These are phyloP conservation scores for Magallana gigas DNA, from an alignment of 1,140 invertebrate genomes.

Conservation along the genomic window DNA sequence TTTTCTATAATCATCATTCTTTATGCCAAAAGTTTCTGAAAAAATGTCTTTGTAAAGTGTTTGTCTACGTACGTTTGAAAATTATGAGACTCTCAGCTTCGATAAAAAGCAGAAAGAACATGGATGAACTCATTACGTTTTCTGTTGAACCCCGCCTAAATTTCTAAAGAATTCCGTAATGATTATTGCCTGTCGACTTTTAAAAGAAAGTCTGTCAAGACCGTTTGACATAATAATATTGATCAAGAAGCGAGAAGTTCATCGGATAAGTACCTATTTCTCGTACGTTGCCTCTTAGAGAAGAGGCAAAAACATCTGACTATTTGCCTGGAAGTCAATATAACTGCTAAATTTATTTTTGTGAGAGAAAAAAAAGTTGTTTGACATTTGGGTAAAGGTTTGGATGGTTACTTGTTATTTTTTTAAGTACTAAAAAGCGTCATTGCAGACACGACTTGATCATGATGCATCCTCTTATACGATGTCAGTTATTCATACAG, in stretches of 20 bases:
- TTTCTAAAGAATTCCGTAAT: background rate
- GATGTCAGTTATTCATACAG: no score
- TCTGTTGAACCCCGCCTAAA: background rate
- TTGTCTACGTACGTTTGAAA: no score
- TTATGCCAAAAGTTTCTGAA: no score
- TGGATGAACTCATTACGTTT: background rate
- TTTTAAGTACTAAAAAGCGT: no score
- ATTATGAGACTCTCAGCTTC: no score
- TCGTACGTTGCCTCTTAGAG: background rate
- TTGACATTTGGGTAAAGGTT: background rate
- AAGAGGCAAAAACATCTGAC: background rate
- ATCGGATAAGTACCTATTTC: constrained; percentile 2
- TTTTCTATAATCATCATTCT: no score
- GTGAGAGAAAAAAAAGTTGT: background rate
- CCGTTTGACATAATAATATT: constrained; percentile 6
- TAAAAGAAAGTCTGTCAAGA: background rate
- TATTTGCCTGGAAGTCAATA: constrained; percentile 14
- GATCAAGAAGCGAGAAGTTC: background rate
- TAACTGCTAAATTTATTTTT: background rate
- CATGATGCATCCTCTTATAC: no score
- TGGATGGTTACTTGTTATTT: no score
- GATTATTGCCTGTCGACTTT: background rate
- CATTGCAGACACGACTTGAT: no score
- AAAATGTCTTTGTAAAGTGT: no score
- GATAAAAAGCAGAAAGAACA: background rate